These are phyloP conservation scores for Dendrocincla tyrannina DNA, from an alignment of 2,797 vertebrate genomes.

Conservation along the genomic window DNA sequence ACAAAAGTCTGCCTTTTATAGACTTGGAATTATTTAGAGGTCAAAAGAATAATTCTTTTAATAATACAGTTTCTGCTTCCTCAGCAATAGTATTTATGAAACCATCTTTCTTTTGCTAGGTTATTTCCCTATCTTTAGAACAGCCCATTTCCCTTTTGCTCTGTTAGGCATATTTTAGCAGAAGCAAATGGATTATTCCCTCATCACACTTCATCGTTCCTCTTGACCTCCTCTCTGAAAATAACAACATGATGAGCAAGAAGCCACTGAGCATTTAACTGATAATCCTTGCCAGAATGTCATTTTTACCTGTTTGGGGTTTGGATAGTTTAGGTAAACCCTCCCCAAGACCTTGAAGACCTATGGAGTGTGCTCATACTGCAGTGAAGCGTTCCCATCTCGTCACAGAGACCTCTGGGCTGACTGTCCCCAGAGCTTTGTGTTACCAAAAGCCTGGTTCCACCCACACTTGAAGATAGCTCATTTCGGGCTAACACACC, in stretches of 20 bases:
- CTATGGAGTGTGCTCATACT: background rate
- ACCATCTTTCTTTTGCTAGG: conserved; percentile 56
- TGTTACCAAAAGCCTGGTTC: background rate
- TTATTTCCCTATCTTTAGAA: conserved; percentile 64
- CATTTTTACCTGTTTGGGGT: background rate
- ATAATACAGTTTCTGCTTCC: conserved; percentile 60
- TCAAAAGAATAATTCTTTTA: conserved; percentile 71
- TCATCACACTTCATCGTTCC: conserved; percentile 29
- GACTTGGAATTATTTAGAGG: conserved; percentile 67
- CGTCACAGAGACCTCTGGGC: background rate
- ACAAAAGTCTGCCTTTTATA: conserved; percentile 59
- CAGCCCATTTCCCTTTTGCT: conserved; percentile 51
- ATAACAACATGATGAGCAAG: conserved; percentile 26
- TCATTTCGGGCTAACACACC: background rate
- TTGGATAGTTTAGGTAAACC: background rate
- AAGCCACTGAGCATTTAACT: background rate
- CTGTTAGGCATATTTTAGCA: conserved; percentile 51
- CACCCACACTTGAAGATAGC: background rate
- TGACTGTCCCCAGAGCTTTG: background rate
- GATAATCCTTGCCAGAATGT: background rate
- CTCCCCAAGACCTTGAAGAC: background rate
- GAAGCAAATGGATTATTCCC: conserved; percentile 45
- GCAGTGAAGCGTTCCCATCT: background rate
- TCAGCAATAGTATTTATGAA: conserved; percentile 67
- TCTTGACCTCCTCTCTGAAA: conserved; percentile 51